Conservation (phyloP, 2,797 vertebrate species). For the Avahi laniger region DNA sequence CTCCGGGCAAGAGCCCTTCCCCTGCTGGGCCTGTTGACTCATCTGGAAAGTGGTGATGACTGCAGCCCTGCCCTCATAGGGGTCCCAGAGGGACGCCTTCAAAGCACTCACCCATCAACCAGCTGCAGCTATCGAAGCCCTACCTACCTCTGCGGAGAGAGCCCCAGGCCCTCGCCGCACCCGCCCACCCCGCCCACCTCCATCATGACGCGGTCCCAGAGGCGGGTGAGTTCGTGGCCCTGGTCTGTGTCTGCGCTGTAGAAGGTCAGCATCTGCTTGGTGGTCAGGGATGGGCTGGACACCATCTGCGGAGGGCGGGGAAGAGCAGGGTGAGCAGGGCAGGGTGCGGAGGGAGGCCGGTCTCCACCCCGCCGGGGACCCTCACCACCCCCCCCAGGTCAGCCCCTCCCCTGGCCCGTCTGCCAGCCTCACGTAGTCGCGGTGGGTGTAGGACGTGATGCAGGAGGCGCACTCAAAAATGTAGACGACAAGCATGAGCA, state of each 20-base stretch:
- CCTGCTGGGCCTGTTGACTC: neutral
- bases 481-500: conserved; percentile 86
- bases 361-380: neutral
- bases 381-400: rapidly evolving
- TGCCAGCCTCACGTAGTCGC: conserved; percentile 86
- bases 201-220: conserved; percentile 88
- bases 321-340: neutral
- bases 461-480: conserved; percentile 88
- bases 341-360: neutral
- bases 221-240: conserved; percentile 82
- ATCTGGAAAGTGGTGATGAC: neutral
- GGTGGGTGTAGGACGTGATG: conserved; percentile 87
- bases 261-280: conserved; percentile 87
- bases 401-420: neutral
- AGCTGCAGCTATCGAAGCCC: neutral
- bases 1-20: neutral
- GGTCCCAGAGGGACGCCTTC: neutral
- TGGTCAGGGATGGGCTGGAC: conserved; percentile 86
- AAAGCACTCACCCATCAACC: neutral
- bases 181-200: conserved; percentile 73
- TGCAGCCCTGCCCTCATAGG: neutral
- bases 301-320: conserved; percentile 80
- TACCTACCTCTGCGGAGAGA: neutral
- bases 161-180: neutral
- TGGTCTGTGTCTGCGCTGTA: conserved; percentile 69